A percentile compares a stretch with the other conserved stretches of the same genome.
Evolutionary conservation across 1,140 invertebrate species (phyloP).

Genomic region (Bombus haemorrhoidalis): DNA sequence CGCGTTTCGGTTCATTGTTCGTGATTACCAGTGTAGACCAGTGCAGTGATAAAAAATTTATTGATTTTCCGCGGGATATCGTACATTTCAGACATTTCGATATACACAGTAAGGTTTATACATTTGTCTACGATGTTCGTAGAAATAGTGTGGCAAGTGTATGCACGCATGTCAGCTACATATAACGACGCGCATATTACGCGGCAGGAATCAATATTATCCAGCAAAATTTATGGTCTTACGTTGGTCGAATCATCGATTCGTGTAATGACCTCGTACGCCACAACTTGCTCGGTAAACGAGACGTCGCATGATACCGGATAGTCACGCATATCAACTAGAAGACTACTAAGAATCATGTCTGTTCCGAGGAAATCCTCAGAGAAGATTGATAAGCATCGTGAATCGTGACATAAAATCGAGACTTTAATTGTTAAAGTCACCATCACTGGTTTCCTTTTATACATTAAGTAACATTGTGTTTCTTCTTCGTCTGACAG

Average conservation of each 20-base stretch:
- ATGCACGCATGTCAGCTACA: background rate
- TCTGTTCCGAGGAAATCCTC: background rate
- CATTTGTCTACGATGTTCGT: background rate
- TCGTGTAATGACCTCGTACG: slow-evolving; percentile 71
- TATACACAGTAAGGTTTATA: background rate
- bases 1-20: no score
- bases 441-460: background rate
- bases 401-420: background rate
- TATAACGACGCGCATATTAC: slow-evolving; percentile 18
- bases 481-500: background rate
- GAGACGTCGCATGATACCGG: slow-evolving; percentile 22
- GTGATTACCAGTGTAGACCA: background rate
- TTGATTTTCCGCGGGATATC: background rate
- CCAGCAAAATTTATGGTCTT: slow-evolving; percentile 68
- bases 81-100: background rate
- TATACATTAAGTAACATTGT: background rate
- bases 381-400: background rate
- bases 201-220: slow-evolving; percentile 44
- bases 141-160: background rate
- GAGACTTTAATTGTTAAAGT: background rate
- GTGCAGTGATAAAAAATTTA: background rate
- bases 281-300: slow-evolving; percentile 26
- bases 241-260: slow-evolving; percentile 73
- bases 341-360: background rate
- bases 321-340: slow-evolving; percentile 16